Evolutionary conservation across 1,140 invertebrate species (phyloP), one percentile per base, ranked within the genome.

Genomic region (Druon quercuslanigerum): DNA sequence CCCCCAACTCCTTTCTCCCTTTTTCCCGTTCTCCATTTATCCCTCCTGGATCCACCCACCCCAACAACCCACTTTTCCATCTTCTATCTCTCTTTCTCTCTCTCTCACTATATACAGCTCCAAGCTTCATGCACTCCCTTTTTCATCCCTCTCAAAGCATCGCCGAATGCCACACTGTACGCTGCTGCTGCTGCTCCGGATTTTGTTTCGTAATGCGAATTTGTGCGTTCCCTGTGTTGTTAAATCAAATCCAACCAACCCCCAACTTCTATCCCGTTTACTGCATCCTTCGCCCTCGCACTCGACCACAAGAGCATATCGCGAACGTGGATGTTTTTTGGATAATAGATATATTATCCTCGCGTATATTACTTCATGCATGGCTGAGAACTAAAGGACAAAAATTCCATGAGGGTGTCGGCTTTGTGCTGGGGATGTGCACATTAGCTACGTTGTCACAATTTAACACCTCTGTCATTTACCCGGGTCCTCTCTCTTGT

Each of bases 281-380:
- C 54, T 56, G 8, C 46, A 66, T 66, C n/a, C 25, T 40, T 66
- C 25, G 33, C 60, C 60, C 60, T 40, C 40, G 60, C 60, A 66
- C 60, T 16, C 20, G 57, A 7, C 60, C 25, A 66, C 60, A 33
- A 40, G 20, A 66, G 60, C 25, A 46, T 66, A 66, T 66, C 57
- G 20, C 57, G 57, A 66, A 33, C 60, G 60, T 33, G 60, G 60
- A 66, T 66, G 60, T 66, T 66, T 66, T 66, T 66, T 40, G 60
- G 60, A 66, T 66, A 66, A 66, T 66, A 66, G 60, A 66, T 66
- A 66, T 66, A 66, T 66, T 66, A 66, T 66, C 25, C 60, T 66
- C 60, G 14, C 60, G 60, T 66, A 66, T 66, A 66, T 66, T 66
- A 66, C 60, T 66, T 66, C 33, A 66, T 66, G 60, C 60, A 66